Conservation (phyloP, 2,113 vertebrate species). For the Clarias batrachus region DNA sequence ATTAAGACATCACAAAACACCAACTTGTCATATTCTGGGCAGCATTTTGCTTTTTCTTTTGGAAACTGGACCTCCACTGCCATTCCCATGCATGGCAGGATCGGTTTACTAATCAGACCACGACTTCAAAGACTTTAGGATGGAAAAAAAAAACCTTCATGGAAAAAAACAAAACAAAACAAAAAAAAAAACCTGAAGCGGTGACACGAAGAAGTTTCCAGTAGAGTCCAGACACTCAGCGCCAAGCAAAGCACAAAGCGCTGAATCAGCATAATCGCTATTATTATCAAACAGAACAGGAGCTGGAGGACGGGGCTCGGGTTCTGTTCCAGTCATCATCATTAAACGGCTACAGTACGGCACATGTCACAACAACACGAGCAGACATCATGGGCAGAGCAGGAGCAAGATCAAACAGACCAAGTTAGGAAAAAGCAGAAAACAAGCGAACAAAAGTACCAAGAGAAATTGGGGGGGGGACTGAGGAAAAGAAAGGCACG, state of each 20-base stretch:
- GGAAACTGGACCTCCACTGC: constrained; percentile 31
- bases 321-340: constrained; percentile 21
- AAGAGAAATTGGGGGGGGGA: not conserved
- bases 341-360: not conserved
- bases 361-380: not conserved
- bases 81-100: constrained; percentile 8
- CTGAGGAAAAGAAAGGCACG: too few species aligned
- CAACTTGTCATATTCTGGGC: constrained; percentile 25
- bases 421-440: not conserved
- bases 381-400: not conserved
- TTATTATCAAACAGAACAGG: constrained; percentile 13
- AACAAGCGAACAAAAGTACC: not conserved
- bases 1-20: not conserved
- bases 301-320: not conserved
- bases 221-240: not conserved
- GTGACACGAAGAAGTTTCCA: constrained; percentile 39
- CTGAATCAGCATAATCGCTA: constrained; percentile 29
- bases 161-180: constrained; percentile 17
- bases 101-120: constrained; percentile 32
- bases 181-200: constrained; percentile 10
- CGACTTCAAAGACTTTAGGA: constrained; percentile 33
- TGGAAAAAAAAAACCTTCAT: constrained; percentile 11
- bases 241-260: constrained; percentile 40
- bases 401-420: too few species aligned
- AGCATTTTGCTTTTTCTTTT: not conserved